These are phyloP conservation scores for Tridacna crocea DNA, from an alignment of 2,888 invertebrate genomes.

Conservation along the genomic window DNA sequence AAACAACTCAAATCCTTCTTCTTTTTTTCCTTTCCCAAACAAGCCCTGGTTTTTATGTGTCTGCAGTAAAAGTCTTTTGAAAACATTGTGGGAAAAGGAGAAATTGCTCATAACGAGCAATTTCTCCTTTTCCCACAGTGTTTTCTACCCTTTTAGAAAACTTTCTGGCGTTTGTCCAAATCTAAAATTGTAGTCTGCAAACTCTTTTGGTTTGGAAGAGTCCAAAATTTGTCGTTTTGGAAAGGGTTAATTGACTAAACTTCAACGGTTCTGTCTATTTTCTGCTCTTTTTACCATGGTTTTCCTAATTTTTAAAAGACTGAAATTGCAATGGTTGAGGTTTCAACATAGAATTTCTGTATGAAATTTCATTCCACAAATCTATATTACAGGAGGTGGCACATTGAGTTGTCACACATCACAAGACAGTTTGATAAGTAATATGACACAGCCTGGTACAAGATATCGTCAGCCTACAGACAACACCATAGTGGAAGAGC, in stretches of 20 bases:
- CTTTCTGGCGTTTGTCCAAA: too few relatives aligned
- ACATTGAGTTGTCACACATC: constrained; percentile 43
- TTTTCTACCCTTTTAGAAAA: background rate
- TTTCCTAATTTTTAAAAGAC: too few relatives aligned
- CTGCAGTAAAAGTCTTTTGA: background rate
- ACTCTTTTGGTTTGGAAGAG: too few relatives aligned
- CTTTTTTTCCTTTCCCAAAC: background rate
- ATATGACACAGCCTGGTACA: constrained; percentile 12
- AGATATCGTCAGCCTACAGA: constrained; percentile 12
- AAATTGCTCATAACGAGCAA: background rate
- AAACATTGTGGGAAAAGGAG: background rate
- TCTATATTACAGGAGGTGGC: constrained; percentile 28
- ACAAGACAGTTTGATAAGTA: constrained; percentile 45
- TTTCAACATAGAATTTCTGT: too few relatives aligned
- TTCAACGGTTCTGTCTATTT: too few relatives aligned
- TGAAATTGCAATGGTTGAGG: too few relatives aligned
- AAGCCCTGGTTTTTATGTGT: background rate
- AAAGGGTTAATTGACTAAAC: too few relatives aligned
- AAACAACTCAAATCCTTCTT: background rate
- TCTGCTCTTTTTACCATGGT: too few relatives aligned
- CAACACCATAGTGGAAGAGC: constrained; percentile 30
- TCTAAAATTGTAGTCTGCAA: too few relatives aligned
- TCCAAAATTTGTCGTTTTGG: too few relatives aligned
- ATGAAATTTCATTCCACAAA: too few relatives aligned
- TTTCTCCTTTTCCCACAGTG: background rate